These are phyloP conservation scores for Pseudoatta argentina DNA, from an alignment of 1,140 invertebrate species.

Conservation along the genomic window DNA sequence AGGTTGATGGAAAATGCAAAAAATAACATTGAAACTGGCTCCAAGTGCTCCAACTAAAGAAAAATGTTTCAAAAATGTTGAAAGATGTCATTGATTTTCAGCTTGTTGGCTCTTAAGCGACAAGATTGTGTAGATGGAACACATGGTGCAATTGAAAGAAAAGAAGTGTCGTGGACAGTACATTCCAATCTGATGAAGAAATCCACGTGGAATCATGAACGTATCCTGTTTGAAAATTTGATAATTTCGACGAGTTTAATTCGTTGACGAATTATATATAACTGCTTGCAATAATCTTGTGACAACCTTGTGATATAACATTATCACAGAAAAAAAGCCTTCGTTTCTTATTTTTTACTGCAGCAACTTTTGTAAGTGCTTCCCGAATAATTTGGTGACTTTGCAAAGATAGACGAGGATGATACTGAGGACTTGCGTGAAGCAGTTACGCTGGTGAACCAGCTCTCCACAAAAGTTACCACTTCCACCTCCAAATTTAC, in stretches of 20 bases:
- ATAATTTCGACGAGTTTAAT: conserved; percentile 2
- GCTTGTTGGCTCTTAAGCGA: conserved; percentile 9
- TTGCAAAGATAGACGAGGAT: conserved; percentile 80
- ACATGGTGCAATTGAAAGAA: conserved; percentile 21
- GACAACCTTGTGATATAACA: not conserved
- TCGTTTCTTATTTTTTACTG: not conserved
- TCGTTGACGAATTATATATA: not conserved
- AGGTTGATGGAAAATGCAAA: not conserved
- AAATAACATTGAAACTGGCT: conserved; percentile 15
- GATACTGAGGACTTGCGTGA: conserved; percentile 80
- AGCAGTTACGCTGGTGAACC: conserved; percentile 67
- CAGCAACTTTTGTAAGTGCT: not conserved
- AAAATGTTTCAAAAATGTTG: conserved; percentile 19
- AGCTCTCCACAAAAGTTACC: conserved; percentile 59
- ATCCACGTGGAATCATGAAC: not conserved
- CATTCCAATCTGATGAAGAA: not conserved
- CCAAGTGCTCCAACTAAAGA: conserved; percentile 32
- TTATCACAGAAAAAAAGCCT: not conserved
- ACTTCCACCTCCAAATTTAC: conserved; percentile 39
- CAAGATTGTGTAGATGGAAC: conserved; percentile 14
- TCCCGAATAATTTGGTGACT: not conserved
- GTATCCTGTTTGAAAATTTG: conserved; percentile 1
- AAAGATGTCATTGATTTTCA: conserved; percentile 39
- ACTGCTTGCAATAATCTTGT: not conserved
- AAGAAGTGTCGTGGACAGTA: conserved; percentile 2